phyloP scores from a whole-genome alignment of 2,888 invertebrate species.

The Lasioglossum figueresi region DNA sequence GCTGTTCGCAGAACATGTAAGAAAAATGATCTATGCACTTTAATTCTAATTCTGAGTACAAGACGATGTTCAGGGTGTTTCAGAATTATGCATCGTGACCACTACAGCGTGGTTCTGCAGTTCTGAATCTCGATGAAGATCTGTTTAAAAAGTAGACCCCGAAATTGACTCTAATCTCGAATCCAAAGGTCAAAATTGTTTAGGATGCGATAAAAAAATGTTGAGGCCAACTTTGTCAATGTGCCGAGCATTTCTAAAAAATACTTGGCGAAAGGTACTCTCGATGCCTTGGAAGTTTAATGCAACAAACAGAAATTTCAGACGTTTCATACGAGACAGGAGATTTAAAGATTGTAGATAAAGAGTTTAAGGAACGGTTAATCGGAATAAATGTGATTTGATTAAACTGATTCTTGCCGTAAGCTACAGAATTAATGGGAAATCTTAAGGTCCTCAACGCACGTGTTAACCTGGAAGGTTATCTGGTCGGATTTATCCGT shows the following conservation, averaged over 20 bases:
- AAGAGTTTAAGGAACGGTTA: background rate
- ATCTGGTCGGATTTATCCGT: background rate
- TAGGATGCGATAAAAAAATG: too few species aligned
- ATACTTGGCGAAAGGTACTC: too few species aligned
- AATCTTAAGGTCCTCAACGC: background rate
- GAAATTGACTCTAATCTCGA: too few species aligned
- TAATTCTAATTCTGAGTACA: background rate
- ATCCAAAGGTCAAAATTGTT: too few species aligned
- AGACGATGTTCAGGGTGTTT: background rate
- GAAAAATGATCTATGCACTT: background rate
- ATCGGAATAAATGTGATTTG: background rate
- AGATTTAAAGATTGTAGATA: background rate
- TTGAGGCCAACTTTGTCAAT: too few species aligned
- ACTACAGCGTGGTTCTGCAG: too few species aligned
- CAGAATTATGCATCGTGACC: too few species aligned
- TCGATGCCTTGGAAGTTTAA: too few species aligned
- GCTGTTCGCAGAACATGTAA: background rate
- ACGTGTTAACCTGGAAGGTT: background rate
- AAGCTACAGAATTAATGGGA: background rate
- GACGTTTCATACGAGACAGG: background rate
- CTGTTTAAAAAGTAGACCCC: too few species aligned
- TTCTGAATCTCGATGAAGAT: too few species aligned
- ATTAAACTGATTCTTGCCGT: background rate
- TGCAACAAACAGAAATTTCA: too few species aligned
- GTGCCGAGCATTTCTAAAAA: background rate